Percentiles rank a stretch among this genome's conserved stretches.
phyloP scores from a whole-genome alignment of 2,113 vertebrate genomes.

The Xyrauchen texanus region DNA sequence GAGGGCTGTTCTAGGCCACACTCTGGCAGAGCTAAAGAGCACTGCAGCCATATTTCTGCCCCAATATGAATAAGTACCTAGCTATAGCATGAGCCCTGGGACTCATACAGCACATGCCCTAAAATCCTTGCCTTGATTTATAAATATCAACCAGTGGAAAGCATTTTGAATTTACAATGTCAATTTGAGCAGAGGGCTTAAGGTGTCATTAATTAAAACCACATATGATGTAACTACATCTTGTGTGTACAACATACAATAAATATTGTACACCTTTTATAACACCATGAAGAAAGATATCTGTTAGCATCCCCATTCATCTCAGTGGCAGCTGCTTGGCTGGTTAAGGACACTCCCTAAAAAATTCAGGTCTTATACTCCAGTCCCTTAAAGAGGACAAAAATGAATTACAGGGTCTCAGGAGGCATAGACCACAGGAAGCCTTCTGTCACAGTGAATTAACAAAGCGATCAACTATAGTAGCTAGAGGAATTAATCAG shows the following conservation, averaged over 20 bases:
- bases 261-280: no score
- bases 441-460: slow-evolving; percentile 36
- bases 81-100: not conserved
- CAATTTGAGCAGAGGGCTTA: slow-evolving; percentile 17
- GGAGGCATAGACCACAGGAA: slow-evolving; percentile 10
- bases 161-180: slow-evolving; percentile 31
- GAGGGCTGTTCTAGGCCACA: slow-evolving; percentile 14
- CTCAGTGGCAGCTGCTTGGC: not conserved
- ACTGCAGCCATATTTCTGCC: slow-evolving; percentile 34
- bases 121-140: slow-evolving; percentile 28
- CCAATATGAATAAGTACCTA: slow-evolving; percentile 15
- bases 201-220: not conserved
- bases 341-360: no score
- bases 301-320: no score
- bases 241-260: no score
- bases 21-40: slow-evolving; percentile 13
- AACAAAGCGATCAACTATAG: slow-evolving; percentile 39
- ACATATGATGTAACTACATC: no score
- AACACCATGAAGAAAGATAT: no score
- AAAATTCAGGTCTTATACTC: slow-evolving; percentile 2
- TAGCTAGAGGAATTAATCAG: slow-evolving; percentile 31
- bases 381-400: slow-evolving; percentile 12
- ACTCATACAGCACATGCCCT: not conserved
- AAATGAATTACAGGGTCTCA: slow-evolving; percentile 17
- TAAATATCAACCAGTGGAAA: slow-evolving; percentile 24